Conservation (phyloP, 2,888 invertebrate genomes). For the Drosophila stalkeri region DNA sequence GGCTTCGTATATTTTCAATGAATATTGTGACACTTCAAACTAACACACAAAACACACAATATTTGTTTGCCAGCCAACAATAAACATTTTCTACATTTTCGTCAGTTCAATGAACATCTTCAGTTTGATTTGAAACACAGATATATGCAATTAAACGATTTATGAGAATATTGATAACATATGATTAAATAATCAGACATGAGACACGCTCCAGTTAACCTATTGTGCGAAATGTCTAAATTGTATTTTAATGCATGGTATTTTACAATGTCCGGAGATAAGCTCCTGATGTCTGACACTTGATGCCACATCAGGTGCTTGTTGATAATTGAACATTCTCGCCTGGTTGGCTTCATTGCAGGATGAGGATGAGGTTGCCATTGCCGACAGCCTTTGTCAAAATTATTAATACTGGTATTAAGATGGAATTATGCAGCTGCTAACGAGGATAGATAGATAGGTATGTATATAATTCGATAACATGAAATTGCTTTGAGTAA, state of each 20-base stretch:
- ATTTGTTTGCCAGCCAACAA: neutral
- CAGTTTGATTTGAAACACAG: neutral
- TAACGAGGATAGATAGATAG: neutral
- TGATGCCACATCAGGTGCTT: constrained; percentile 2
- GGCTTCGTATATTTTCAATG: neutral
- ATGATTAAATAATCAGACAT: constrained; percentile 24
- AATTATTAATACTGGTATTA: neutral
- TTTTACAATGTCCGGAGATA: neutral
- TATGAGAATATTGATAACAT: constrained; percentile 22
- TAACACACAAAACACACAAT: neutral
- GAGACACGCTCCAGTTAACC: neutral
- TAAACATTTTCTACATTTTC: neutral
- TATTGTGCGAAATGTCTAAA: neutral
- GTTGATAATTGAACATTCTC: constrained; percentile 7
- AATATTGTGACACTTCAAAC: neutral
- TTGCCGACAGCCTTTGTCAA: neutral
- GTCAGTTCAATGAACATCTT: neutral
- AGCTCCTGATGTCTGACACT: constrained; percentile 12
- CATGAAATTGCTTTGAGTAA: neutral
- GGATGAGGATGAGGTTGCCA: neutral
- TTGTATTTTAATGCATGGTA: neutral
- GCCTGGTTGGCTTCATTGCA: neutral
- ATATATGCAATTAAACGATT: constrained; percentile 18
- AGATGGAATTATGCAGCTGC: neutral
- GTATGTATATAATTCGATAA: neutral